Evolutionary conservation across 2,113 vertebrate species (phyloP), one percentile per base, ranked within the genome.

Genomic region (Daphoenositta chrysoptera): DNA sequence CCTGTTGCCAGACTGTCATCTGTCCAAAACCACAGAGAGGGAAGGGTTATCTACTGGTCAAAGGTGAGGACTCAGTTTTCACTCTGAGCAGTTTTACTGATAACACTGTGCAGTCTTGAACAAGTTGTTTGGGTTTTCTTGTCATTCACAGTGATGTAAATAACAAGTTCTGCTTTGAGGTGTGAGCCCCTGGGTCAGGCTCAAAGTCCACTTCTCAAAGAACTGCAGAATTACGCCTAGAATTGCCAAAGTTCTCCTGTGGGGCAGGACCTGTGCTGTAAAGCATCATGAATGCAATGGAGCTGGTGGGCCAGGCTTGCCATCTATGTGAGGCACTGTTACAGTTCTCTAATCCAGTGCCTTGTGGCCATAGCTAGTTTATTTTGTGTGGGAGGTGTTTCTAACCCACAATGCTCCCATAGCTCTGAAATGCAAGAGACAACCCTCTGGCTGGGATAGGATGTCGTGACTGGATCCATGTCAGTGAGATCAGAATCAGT

Each of bases 401-500:
- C 63, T 66, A 83, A 72, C 4, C 17, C 40, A 53, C 2, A 2
- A 6, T 48, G 12, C 37, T 76, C 13, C 28, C 15, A 37, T 11
- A 65, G 24, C 10, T 60, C 58, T 50, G 33, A 65, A 70, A 73
- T 42, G 21, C 30, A 80, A 57, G 44, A 87, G 20, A 33, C 39
- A 70, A 2, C 7, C 23, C 35, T 63, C 16, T 76, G 44, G 8
- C 33, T 73, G 54, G 45, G 24, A 20, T 47, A 16, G 31, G 63
- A 27, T 54, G 21, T 69, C 0, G 0, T 44, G 48, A 28, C 53
- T 65, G 70, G 83, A 73, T 23, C 17, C 30, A 15, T 3, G 15
- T 35, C 16, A 75, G 24, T 37, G 42, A 85, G 56, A 64, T 63
- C 75, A 88, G 57, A 90, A 92, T 81, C 51, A 56, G 72, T 53